Percentiles rank a stretch among this genome's conserved stretches.
Evolutionary conservation across 2,888 invertebrate species (phyloP).

Genomic region (Iphiclides podalirius): DNA sequence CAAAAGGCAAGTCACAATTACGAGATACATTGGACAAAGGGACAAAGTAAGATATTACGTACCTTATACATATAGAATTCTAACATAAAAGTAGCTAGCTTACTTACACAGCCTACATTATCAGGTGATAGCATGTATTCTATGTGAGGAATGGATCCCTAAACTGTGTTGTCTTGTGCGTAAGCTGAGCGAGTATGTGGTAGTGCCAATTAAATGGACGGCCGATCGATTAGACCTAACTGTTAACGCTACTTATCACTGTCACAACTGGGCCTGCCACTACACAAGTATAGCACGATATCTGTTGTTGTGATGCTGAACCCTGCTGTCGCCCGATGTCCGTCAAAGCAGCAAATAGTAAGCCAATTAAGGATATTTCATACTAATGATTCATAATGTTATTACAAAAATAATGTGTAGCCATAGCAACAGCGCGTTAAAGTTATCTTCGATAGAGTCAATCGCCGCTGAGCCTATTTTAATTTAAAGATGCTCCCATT

Average conservation of each 20-base stretch:
- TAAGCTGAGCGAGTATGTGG: conserved; percentile 12
- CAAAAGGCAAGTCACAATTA: conserved; percentile 21
- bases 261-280: conserved; percentile 50
- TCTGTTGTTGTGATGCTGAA: conserved; percentile 55
- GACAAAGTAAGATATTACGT: conserved; percentile 54
- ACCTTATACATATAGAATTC: conserved; percentile 44
- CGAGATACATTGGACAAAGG: conserved; percentile 39
- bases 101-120: conserved; percentile 60
- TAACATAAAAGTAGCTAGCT: conserved; percentile 52
- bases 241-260: conserved; percentile 50
- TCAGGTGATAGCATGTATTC: conserved; percentile 59
- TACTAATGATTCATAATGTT: too few relatives aligned
- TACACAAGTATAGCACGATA: conserved; percentile 61
- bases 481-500: too few relatives aligned
- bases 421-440: too few relatives aligned
- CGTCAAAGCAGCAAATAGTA: conserved; percentile 6
- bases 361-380: too few relatives aligned
- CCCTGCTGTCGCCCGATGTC: conserved; percentile 39
- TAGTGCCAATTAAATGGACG: conserved; percentile 13
- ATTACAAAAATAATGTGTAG: too few relatives aligned
- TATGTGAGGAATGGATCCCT: conserved; percentile 39
- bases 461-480: too few relatives aligned
- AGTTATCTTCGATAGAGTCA: too few relatives aligned
- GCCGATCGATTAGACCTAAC: conserved; percentile 23
- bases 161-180: conserved; percentile 42